These are phyloP conservation scores for Porites evermanni DNA, from an alignment of 92 coral and sea anemone species.

Conservation along the genomic window DNA sequence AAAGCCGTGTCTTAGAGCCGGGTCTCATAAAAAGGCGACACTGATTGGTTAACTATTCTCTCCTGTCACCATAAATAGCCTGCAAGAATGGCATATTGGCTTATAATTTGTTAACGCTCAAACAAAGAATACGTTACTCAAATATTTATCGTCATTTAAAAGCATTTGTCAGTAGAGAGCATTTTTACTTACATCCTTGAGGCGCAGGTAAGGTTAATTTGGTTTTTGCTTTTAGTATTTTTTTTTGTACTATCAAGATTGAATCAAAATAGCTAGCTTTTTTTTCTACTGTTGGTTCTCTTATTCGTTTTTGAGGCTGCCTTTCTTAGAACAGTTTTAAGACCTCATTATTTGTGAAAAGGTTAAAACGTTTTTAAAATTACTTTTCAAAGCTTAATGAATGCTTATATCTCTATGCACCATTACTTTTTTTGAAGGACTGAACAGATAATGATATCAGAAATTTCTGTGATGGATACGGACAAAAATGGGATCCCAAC, in stretches of 20 bases:
- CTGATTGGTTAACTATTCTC: slow-evolving; percentile 34
- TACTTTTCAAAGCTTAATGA: background rate
- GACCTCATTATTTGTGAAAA: background rate
- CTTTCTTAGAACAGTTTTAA: background rate
- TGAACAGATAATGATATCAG: background rate
- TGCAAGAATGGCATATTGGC: background rate
- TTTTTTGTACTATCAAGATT: background rate
- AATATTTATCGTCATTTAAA: slow-evolving; percentile 14
- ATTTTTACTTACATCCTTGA: background rate
- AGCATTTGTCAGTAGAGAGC: background rate
- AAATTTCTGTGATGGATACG: slow-evolving; percentile 16
- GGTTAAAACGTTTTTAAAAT: background rate
- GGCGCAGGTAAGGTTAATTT: slow-evolving; percentile 12
- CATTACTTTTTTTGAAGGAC: background rate
- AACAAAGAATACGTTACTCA: slow-evolving; percentile 20
- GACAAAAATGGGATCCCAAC: background rate
- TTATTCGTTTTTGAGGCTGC: background rate
- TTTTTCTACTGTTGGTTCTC: too few species aligned
- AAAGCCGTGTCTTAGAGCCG: slow-evolving; percentile 20
- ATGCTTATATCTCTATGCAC: background rate
- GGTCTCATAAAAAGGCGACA: background rate
- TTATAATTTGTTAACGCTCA: background rate
- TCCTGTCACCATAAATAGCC: slow-evolving; percentile 15
- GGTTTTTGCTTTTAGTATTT: background rate
- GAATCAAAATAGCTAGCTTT: too few species aligned